Base-by-base conservation (phyloP, 2,888 invertebrate species). In the Habrosyne pyritoides region DNA sequence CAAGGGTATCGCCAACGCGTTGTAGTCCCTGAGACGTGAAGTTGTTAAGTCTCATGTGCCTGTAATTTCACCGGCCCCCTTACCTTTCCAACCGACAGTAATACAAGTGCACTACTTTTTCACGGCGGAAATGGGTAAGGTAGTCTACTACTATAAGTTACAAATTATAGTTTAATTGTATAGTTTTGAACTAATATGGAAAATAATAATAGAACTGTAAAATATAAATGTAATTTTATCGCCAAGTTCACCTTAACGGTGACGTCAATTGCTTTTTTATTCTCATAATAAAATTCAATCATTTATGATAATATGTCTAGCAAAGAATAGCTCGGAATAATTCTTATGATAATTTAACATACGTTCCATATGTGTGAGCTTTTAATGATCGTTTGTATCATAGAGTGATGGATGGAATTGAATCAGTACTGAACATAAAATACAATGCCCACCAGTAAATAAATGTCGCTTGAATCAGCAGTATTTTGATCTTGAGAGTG, bases 301-400 rank as follows among this genome's bases (percentile, higher is more conserved):
- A 18, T 12, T 42, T 42, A 42, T 18, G 42, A 42, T 42, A 42
- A 42, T 42, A 42, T 42, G 42, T 8, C 42, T 6, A 22, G 56
- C 18, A 53, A 59, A 62, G 57, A 59, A 54, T 52, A 56, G 67
- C 59, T 14, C 42, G 1, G 42, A 7, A 18, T 6, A 42, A n/a
- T 42, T 42, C 18, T 18, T 18, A 42, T 18, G 14, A 42, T 42
- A 18, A 42, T 18, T 42, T 42, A 42, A 42, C 36, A 42, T 42
- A 42, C 14, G 14, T 42, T 18, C 42, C 42, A 8, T 42, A 42
- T 8, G 42, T 8, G 42, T 5, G 42, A 8, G 18, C 14, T 42
- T 18, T 42, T 42, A 18, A 42, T 42, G 18, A 42, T 42, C 42
- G 18, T 42, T 42, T 42, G 42, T 42, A 8, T 42, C n/a, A 18